Evolutionary conservation across 2,888 invertebrate genomes (phyloP).

Genomic region (Polydrusus pterygomalis): DNA sequence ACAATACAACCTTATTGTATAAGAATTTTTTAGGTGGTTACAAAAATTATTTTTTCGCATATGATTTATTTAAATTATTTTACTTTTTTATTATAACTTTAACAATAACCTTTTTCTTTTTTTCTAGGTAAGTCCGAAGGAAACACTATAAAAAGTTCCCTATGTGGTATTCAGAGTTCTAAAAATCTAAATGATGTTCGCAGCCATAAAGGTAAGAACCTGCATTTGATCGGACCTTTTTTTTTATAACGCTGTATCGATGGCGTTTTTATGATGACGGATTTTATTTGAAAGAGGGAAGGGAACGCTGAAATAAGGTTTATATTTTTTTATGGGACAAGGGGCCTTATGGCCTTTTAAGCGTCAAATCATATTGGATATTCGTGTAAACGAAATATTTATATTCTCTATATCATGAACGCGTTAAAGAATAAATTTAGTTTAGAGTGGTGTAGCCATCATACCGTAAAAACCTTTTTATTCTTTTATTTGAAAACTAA

Average conservation of each 20-base stretch:
- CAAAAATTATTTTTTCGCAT: too few relatives aligned
- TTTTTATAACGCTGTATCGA: conserved; percentile 14
- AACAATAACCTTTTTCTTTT: not conserved
- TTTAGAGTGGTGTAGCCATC: too few relatives aligned
- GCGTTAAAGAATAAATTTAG: too few relatives aligned
- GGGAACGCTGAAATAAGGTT: conserved; percentile 5
- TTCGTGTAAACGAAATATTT: too few relatives aligned
- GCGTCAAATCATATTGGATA: too few relatives aligned
- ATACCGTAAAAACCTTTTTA: too few relatives aligned
- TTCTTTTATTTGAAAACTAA: too few relatives aligned
- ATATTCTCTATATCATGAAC: too few relatives aligned
- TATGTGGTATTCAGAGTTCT: not conserved
- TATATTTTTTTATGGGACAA: not conserved
- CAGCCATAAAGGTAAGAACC: conserved; percentile 16
- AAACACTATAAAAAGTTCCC: not conserved
- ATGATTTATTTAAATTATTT: too few relatives aligned
- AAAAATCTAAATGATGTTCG: conserved; percentile 14
- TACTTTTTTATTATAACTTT: not conserved
- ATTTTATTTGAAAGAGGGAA: conserved; percentile 6
- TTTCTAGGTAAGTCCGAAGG: conserved; percentile 11
- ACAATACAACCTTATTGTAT: too few relatives aligned
- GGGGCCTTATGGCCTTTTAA: too few relatives aligned
- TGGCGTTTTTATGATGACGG: conserved; percentile 1
- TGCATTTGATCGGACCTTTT: conserved; percentile 18
- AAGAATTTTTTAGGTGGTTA: too few relatives aligned